A percentile compares a stretch with the other conserved stretches of the same genome.
Evolutionary conservation across 2,888 invertebrate genomes (phyloP).

Genomic region (Troilus luridus): DNA sequence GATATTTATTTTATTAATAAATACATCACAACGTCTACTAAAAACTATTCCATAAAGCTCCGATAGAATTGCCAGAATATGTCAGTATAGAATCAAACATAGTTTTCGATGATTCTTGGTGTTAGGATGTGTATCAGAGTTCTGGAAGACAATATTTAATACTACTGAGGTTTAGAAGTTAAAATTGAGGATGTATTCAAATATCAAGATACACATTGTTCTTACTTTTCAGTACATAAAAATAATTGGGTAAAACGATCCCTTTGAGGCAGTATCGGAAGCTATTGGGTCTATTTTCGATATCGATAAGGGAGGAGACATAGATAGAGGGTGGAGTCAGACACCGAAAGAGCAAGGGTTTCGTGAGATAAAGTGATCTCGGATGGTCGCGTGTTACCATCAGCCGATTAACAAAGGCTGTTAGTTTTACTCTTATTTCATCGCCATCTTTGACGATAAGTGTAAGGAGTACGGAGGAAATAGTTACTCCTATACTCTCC

Average conservation of each 20-base stretch:
- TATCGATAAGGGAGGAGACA: slow-evolving; percentile 1
- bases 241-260: background rate
- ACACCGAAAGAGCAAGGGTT: slow-evolving; percentile 28
- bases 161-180: too few relatives aligned
- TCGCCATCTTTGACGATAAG: slow-evolving; percentile 19
- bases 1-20: too few relatives aligned
- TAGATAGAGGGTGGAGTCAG: slow-evolving; percentile 27
- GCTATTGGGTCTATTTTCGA: background rate
- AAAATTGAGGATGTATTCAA: too few relatives aligned
- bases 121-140: too few relatives aligned
- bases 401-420: slow-evolving; percentile 18
- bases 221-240: background rate
- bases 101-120: too few relatives aligned
- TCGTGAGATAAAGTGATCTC: slow-evolving; percentile 33
- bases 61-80: too few relatives aligned
- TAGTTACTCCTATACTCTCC: background rate
- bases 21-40: too few relatives aligned
- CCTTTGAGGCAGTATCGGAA: background rate
- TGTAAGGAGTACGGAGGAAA: slow-evolving; percentile 12
- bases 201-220: too few relatives aligned
- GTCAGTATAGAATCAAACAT: too few relatives aligned
- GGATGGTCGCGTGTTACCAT: slow-evolving; percentile 13
- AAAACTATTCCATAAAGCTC: too few relatives aligned
- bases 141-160: too few relatives aligned
- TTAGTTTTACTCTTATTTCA: slow-evolving; percentile 20